phyloP scores from a whole-genome alignment of 2,113 vertebrate genomes.

The Scartelaos histophorus region DNA sequence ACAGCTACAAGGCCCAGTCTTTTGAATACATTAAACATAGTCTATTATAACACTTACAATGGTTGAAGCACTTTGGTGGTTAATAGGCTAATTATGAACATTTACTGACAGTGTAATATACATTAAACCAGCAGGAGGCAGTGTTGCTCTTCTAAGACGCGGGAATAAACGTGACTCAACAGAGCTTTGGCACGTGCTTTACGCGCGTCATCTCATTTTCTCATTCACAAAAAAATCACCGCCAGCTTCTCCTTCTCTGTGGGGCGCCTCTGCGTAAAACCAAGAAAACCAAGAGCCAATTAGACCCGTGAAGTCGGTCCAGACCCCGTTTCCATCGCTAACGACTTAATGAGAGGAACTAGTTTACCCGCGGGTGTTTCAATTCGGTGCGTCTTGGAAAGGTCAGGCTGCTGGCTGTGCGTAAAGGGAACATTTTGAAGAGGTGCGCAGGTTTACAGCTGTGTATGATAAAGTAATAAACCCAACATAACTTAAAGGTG shows the following conservation, averaged over 20 bases:
- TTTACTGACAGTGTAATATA: background rate
- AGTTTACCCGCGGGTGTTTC: background rate
- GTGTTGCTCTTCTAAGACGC: constrained; percentile 11
- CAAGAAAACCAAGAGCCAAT: constrained; percentile 1
- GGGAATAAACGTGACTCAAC: constrained; percentile 16
- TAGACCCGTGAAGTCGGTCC: constrained; percentile 23
- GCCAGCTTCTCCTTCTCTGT: constrained; percentile 10
- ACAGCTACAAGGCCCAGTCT: no score
- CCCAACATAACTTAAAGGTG: background rate
- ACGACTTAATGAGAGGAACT: constrained; percentile 33
- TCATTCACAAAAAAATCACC: constrained; percentile 52
- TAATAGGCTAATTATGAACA: no score
- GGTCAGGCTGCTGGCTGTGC: constrained; percentile 29
- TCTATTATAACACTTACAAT: no score
- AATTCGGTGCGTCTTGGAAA: constrained; percentile 38
- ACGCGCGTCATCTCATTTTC: constrained; percentile 38
- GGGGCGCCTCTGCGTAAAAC: constrained; percentile 10
- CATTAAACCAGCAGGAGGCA: constrained; percentile 35
- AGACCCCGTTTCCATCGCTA: background rate
- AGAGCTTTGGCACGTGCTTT: constrained; percentile 18
- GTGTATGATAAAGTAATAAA: background rate
- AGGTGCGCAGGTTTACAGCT: background rate
- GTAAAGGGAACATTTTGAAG: constrained; percentile 10
- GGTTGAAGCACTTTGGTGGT: no score
- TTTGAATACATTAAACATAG: no score